Evolutionary conservation across 2,888 invertebrate genomes (phyloP), one percentile per base, ranked within the genome.

Genomic region (Fragum sueziense): DNA sequence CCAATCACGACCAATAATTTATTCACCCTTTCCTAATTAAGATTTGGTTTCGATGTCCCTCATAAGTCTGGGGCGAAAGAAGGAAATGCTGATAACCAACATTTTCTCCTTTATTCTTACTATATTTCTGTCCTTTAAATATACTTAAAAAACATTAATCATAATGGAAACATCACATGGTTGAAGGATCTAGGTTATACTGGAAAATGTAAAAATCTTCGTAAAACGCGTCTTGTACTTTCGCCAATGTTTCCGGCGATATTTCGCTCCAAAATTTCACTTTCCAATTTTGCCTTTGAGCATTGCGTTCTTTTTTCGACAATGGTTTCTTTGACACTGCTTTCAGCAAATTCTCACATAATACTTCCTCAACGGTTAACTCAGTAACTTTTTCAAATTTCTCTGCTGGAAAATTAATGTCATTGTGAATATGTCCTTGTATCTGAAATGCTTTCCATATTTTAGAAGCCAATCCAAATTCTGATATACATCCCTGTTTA

Each of bases 361-460:
- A 61, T 7, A n/a, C 25, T 29, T 47, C 25, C 62, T 74, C 69
- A 1, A 76, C 47, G 54, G 74, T 70, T 7, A 22, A n/a, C 25
- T 20, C 14, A 7, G 51, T 25, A 0, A 79, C 62, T 25, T 57
- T 41, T 33, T 70, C 41, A 31, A 82, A 82, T 7, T 57, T 37
- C 2, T 52, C 27, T 17, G 2, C n/a, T 4, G 82, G 82, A 76
- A 82, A 82, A 22, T 25, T 20, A 11, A 76, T 47, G 29, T 79
- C 79, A 69, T 82, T 79, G 51, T 79, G 78, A 52, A 79, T 82
- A 57, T 79, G 62, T 7, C 82, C 82, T 57, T 82, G 78, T 17
- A 79, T 79, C 61, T 79, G 76, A 65, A 82, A 82, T 25, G 82
- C 82, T 0, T 52, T 25, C 82, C 82, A 82, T 9, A 82, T 73